Evolutionary conservation across 92 coral and sea anemone genomes (phyloP).

Genomic region (Paramuricea clavata): DNA sequence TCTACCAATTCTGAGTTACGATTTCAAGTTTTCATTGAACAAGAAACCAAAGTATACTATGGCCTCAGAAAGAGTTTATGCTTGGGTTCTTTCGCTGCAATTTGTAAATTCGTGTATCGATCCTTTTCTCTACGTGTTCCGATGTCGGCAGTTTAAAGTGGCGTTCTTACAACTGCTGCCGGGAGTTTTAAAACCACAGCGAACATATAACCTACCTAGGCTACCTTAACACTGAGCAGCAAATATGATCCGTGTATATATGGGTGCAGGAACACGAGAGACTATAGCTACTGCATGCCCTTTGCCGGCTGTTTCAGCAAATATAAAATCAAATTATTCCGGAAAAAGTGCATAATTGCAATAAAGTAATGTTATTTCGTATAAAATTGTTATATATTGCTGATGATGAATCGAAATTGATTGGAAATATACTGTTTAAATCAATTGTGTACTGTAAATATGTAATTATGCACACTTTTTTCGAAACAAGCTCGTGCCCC

Average conservation of each 20-base stretch:
- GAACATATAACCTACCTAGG: not conserved
- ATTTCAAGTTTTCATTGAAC: conserved; percentile 24
- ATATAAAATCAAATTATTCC: too few species aligned
- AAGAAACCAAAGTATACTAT: conserved; percentile 9
- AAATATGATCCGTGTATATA: not conserved
- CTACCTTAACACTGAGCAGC: too few species aligned
- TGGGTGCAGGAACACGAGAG: not conserved
- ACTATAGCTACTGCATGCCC: too few species aligned
- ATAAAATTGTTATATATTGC: too few species aligned
- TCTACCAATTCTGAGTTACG: conserved; percentile 25
- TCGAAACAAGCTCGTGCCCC: too few species aligned
- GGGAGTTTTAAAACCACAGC: not conserved
- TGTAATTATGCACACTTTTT: too few species aligned
- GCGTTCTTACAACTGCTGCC: not conserved
- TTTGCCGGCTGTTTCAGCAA: too few species aligned
- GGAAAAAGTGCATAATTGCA: too few species aligned
- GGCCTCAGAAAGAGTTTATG: conserved; percentile 36
- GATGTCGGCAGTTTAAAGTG: conserved; percentile 13
- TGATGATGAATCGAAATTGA: too few species aligned
- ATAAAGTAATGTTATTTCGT: too few species aligned
- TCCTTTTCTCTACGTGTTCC: conserved; percentile 31
- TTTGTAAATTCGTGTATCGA: conserved; percentile 26
- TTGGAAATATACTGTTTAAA: too few species aligned
- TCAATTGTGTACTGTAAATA: too few species aligned
- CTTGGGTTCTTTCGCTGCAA: conserved; percentile 22